Conservation (phyloP, 1,140 invertebrate genomes). For the Panagrolaimus sp. region DNA sequence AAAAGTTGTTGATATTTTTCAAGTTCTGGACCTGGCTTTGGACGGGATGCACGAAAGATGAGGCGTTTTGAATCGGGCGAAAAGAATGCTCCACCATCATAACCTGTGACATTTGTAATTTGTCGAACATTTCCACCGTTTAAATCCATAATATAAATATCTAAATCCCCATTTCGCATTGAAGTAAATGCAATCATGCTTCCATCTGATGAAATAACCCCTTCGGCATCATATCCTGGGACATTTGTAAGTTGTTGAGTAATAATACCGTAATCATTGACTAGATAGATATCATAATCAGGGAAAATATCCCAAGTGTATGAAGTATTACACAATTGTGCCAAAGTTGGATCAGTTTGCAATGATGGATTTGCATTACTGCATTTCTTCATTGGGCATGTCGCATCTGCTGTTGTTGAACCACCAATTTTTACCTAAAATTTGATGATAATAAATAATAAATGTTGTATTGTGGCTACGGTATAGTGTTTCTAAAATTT, state of each 20-base stretch:
- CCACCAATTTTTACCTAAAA: constrained; percentile 21
- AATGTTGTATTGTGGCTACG: background rate
- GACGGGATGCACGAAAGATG: constrained; percentile 45
- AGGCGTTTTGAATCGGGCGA: constrained; percentile 41
- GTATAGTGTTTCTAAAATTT: too few species aligned
- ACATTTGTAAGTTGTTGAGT: constrained; percentile 37
- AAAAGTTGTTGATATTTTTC: constrained; percentile 34
- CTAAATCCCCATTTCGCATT: constrained; percentile 38
- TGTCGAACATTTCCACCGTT: constrained; percentile 36
- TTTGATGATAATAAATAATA: background rate
- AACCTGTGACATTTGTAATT: constrained; percentile 38
- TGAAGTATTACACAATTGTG: constrained; percentile 34
- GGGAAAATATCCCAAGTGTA: constrained; percentile 49
- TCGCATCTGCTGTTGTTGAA: constrained; percentile 15
- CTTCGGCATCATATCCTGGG: constrained; percentile 48
- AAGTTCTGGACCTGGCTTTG: constrained; percentile 36
- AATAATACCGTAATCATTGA: constrained; percentile 43
- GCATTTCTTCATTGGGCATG: constrained; percentile 43
- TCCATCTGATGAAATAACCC: constrained; percentile 33
- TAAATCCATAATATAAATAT: constrained; percentile 40
- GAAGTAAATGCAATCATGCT: constrained; percentile 43
- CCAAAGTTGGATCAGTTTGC: constrained; percentile 23
- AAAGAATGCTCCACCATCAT: constrained; percentile 50
- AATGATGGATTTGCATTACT: constrained; percentile 8
- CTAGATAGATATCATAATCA: constrained; percentile 48